Evolutionary conservation across 2,797 vertebrate genomes (phyloP).

Genomic region (Triplophysa bombifrons): DNA sequence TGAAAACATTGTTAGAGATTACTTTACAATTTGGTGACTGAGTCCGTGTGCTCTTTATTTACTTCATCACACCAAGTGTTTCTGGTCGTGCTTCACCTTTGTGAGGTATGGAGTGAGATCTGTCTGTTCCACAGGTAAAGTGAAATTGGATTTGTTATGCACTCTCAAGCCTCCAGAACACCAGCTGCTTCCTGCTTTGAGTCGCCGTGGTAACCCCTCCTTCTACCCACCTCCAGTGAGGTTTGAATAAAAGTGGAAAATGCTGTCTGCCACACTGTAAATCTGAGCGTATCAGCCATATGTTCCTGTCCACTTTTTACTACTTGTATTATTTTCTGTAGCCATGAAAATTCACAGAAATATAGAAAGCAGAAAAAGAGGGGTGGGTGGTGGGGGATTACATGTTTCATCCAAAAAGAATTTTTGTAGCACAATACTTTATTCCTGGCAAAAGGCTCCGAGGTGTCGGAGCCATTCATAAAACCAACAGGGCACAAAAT

Average conservation of each 20-base stretch:
- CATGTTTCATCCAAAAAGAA: neutral
- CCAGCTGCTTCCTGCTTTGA: slow-evolving; percentile 4
- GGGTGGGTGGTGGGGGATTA: neutral
- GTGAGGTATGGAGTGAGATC: neutral
- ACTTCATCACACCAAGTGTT: no score
- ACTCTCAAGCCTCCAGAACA: neutral
- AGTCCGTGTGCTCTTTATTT: no score
- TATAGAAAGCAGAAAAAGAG: neutral
- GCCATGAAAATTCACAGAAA: neutral
- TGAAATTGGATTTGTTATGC: neutral
- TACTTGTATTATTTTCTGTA: neutral
- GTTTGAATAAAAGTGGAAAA: slow-evolving; percentile 12
- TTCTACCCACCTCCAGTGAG: neutral
- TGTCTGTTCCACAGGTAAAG: neutral
- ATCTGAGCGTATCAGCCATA: neutral
- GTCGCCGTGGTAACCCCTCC: neutral
- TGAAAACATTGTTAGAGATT: no score
- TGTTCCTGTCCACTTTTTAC: neutral
- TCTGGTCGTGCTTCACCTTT: no score
- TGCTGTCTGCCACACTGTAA: neutral
- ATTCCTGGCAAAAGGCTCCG: neutral
- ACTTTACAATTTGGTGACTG: no score
- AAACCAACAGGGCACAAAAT: neutral
- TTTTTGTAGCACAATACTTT: neutral
- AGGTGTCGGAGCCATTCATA: neutral